These are phyloP conservation scores for Heliconius sara DNA, from an alignment of 2,888 invertebrate genomes.

Conservation along the genomic window DNA sequence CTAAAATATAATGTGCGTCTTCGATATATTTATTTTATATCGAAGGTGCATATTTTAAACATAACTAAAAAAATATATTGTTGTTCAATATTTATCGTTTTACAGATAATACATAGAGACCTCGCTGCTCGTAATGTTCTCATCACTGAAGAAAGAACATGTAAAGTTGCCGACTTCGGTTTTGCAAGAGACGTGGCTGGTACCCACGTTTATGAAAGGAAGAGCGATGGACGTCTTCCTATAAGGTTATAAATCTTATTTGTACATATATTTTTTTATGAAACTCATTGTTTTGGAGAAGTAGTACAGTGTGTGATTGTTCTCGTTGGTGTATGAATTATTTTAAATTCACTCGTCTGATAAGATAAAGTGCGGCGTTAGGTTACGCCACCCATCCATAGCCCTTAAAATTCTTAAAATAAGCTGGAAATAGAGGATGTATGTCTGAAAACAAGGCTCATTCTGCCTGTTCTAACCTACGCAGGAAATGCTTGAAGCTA, in stretches of 20 bases:
- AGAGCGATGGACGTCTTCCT: slow-evolving; percentile 91
- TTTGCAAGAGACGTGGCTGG: slow-evolving; percentile 95
- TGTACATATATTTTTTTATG: neutral
- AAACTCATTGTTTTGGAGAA: too few relatives aligned
- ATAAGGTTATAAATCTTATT: slow-evolving; percentile 79
- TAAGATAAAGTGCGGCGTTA: neutral
- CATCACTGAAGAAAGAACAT: slow-evolving; percentile 93
- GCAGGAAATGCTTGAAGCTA: neutral
- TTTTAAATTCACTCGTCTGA: neutral
- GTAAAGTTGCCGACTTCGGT: slow-evolving; percentile 97
- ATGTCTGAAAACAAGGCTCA: neutral
- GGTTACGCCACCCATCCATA: too few relatives aligned
- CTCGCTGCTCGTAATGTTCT: slow-evolving; percentile 95
- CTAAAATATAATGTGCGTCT: too few relatives aligned
- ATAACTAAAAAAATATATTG: too few relatives aligned
- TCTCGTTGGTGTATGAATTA: neutral
- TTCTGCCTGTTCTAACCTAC: neutral
- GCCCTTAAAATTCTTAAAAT: neutral
- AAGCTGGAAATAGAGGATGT: rapidly evolving
- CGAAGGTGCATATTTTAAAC: too few relatives aligned
- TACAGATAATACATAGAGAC: slow-evolving; percentile 94
- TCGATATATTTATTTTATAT: too few relatives aligned
- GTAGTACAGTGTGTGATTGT: too few relatives aligned
- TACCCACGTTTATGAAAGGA: slow-evolving; percentile 94
- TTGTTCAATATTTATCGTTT: slow-evolving; percentile 41